These are phyloP conservation scores for Xestoiulus laeticollis DNA, from an alignment of 2,888 invertebrate genomes.

Conservation along the genomic window DNA sequence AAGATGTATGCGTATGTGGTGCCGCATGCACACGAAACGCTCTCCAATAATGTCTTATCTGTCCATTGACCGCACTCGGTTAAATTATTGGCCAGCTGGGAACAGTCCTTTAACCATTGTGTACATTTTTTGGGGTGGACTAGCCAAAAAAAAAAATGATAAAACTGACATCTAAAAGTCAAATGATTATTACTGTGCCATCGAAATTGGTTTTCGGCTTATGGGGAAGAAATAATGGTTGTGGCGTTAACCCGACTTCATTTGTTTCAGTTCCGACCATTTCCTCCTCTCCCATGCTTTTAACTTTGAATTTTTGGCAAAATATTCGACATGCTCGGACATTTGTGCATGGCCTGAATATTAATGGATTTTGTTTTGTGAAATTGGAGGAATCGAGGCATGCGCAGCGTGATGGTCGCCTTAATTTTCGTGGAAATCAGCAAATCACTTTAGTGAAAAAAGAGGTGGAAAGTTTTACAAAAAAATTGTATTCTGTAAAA, in stretches of 20 bases:
- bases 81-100: constrained; percentile 26
- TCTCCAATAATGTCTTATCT: constrained; percentile 26
- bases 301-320: background rate
- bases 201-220: constrained; percentile 19
- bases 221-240: constrained; percentile 16
- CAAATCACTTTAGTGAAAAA: too few species aligned
- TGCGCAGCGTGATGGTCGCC: background rate
- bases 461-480: too few species aligned
- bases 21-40: background rate
- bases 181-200: constrained; percentile 14
- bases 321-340: constrained; percentile 17
- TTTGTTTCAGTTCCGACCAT: constrained; percentile 1
- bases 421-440: background rate
- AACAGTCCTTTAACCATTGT: constrained; percentile 17
- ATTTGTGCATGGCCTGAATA: background rate
- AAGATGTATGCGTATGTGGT: background rate
- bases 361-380: background rate
- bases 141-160: background rate
- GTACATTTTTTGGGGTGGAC: constrained; percentile 26
- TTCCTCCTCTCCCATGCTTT: background rate
- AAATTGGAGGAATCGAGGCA: background rate
- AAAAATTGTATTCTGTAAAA: too few species aligned
- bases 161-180: constrained; percentile 26
- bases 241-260: background rate
- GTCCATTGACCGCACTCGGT: constrained; percentile 26